Base-by-base conservation (phyloP, 2,113 vertebrate genomes). In the Trichechus manatus region DNA sequence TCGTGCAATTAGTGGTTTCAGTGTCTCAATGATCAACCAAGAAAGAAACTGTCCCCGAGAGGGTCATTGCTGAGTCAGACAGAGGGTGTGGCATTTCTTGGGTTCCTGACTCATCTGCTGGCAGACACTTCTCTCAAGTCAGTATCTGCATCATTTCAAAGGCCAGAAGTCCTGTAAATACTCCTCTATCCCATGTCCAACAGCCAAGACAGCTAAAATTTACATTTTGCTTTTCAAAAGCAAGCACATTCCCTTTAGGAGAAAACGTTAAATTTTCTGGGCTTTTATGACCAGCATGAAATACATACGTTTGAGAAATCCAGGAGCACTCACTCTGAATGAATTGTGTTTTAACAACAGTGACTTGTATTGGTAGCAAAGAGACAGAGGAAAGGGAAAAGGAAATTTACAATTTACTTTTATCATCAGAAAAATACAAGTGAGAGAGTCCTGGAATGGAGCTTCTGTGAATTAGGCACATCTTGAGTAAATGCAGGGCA, bases 41-140 rank as follows among this genome's bases (percentile, higher is more conserved):
- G 88, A 14, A n/a, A 50, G n/a, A 70, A 27, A 33, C 11, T 31
- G 31, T 19, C 61, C 47, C 31, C 31, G 0, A 0, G 5, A 63
- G 42, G 4, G 74, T 5, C n/a, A 8, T 17, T 1, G 8, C 33
- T 9, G 2, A 10, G n/a, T 25, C 19, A 27, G 14, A 42, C 31
- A 27, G 14, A 42, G 6, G 1, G 7, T 1, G n/a, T 8, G 8
- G 1, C 0, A 1, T 0, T 50, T n/a, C 17, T 4, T n/a, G 44
- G 50, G 77, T 31, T 50, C 25, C 80, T 19, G 56, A 47, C 44
- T 31, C 25, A 1, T 17, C 19, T 13, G 23, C 33, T 33, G 22
- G 72, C 29, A 36, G 66, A 29, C 5, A 0, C 23, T 79, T 33
- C 47, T 33, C 74, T 84, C 59, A 42, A 70, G n/a, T 1, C 74